Evolutionary conservation across 1,140 invertebrate species (phyloP), one percentile per base, ranked within the genome.

Genomic region (Theocolax elegans): DNA sequence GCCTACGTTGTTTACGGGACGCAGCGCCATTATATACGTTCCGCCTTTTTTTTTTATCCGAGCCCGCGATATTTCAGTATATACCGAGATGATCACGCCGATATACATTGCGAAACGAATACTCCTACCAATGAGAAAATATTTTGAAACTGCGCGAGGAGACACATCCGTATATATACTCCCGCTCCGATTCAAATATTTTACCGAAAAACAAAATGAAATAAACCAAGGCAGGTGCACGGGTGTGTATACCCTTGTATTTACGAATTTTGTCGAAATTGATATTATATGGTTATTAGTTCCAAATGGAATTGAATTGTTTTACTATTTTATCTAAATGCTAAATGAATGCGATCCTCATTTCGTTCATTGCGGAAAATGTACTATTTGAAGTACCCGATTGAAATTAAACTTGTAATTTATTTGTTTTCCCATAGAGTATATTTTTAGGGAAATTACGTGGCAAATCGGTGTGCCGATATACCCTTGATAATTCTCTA

Each of bases 61-160:
- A 1, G 0, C 27, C 8, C 10, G 40, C 38, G 2, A 56, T 56
- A 46, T 56, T 58, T 67, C 9, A 2, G 35, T 7, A 13, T 17
- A n/a, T n/a, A n/a, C n/a, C n/a, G n/a, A 40, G 46, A 54, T 54
- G 31, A 65, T 65, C 63, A 25, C 17, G 35, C n/a, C 35, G 51
- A 56, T 31, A 31, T 25, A 31, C 2, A 10, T n/a, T 27, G 7
- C 10, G 1, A 58, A 48, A 46, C 25, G 35, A 67, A 56, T 46
- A 27, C 23, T 27, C 29, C 13, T 42, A n/a, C 17, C 64, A 17
- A 67, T 58, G 64, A 46, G 25, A 58, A 67, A 67, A 48, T 56
- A 67, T 58, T 67, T 67, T 12, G 0, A 31, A 38, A 3, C 12
- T 15, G 23, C 13, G 31, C 31, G 35, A 40, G 35, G 23, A 35